Evolutionary conservation across 2,797 vertebrate species (phyloP), one percentile per base, ranked within the genome.

Genomic region (Podargus strigoides): DNA sequence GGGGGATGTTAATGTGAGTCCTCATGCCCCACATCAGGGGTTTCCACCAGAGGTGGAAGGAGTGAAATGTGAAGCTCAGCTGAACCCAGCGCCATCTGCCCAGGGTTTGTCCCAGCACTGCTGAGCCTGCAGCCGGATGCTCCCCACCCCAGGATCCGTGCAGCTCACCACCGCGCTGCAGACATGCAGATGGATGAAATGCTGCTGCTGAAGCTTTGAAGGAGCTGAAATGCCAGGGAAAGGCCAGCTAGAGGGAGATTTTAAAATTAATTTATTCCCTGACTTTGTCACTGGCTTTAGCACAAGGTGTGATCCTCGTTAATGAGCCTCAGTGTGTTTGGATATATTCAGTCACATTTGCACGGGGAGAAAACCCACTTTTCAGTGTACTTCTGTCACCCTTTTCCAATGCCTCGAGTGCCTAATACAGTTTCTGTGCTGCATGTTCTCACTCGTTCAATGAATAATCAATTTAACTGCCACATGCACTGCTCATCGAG

Each of bases 381-480:
- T 59, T 58, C 39, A 12, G 1, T 3, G 24, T 18, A 10, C 23
- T 56, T 39, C 30, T 36, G 44, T 8, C 63, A 79, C 49, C 34
- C 34, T 64, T 94, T 90, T 30, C 49, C 66, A 64, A 28, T 10
- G 53, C 36, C 32, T 84, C 34, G n/a, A 36, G 44, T 50, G 28
- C 12, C 47, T 37, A 27, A 3, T 3, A 10, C 22, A 36, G 77
- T 30, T 81, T 49, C 73, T 46, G 62, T 46, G 36, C 62, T 66
- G 66, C 6, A 0, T 64, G 59, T 73, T 91, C 86, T 74, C 85
- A 75, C 76, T 86, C 6, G 1, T 23, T 72, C 74, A 72, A 46
- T 5, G 36, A 87, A 93, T 81, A 81, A 87, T 93, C 94, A 76
- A 87, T 88, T 90, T 81, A 80, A 52, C 69, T 90, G 86, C 95